These are phyloP conservation scores for Hycleus cichorii DNA, from an alignment of 1,140 invertebrate species.

Conservation along the genomic window DNA sequence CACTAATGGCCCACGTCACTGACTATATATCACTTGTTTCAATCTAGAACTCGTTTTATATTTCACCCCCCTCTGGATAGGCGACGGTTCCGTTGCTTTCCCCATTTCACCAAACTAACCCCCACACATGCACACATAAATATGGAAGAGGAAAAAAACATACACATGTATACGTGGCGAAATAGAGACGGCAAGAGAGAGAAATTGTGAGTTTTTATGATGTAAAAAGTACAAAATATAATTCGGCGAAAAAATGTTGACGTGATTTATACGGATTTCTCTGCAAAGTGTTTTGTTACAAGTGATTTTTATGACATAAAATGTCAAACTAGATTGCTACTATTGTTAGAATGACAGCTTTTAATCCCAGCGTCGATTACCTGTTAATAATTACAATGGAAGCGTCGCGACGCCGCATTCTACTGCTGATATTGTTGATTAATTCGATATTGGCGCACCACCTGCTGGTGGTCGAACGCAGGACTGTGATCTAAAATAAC, in stretches of 20 bases:
- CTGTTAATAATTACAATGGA: constrained; percentile 12
- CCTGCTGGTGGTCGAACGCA: constrained; percentile 23
- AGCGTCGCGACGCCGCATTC: neutral
- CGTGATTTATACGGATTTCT: constrained; percentile 31
- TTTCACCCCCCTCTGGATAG: constrained; percentile 5
- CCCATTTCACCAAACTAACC: too few species aligned
- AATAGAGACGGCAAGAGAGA: neutral
- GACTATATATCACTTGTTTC: constrained; percentile 43
- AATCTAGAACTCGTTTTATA: constrained; percentile 42
- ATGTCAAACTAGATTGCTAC: constrained; percentile 31
- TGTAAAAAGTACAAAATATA: constrained; percentile 22
- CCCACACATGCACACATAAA: too few species aligned
- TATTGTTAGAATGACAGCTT: constrained; percentile 9
- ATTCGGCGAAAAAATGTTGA: constrained; percentile 21
- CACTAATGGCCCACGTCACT: constrained; percentile 43
- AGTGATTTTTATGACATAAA: constrained; percentile 36
- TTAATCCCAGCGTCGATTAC: too few species aligned
- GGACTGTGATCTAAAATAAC: constrained; percentile 32
- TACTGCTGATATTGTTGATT: constrained; percentile 29
- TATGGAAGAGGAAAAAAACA: too few species aligned
- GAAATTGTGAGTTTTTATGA: constrained; percentile 7
- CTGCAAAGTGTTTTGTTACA: constrained; percentile 32
- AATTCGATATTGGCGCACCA: constrained; percentile 30
- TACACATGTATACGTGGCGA: too few species aligned
- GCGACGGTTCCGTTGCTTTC: too few species aligned